Evolutionary conservation across 2,797 vertebrate species (phyloP), one percentile per base, ranked within the genome.

Genomic region (Aplochiton taeniatus): DNA sequence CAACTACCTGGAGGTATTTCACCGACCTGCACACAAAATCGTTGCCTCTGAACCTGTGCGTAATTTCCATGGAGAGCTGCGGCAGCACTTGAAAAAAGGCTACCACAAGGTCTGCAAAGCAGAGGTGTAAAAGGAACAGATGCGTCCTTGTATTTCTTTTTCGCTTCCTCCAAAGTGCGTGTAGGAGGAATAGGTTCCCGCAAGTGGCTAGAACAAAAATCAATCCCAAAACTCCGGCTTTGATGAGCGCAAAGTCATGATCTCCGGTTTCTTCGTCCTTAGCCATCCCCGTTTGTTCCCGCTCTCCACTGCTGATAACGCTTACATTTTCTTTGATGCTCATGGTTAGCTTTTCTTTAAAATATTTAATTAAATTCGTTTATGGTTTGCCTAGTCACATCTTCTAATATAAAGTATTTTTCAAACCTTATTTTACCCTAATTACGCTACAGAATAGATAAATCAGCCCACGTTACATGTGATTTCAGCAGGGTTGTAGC

Each of bases 31-130:
- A 97, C 54, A 95, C 86, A 0, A 86, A 61, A 73, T 96, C 95
- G 0, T 94, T 91, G 58, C 94, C 94, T 69, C 79, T 72, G 82
- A 96, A 96, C 31, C 92, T 88, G 74, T 91, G 94, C 31, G 95
- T 96, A 83, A 95, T 90, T 71, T 96, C 94, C 83, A 95, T 96
- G 66, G 92, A 83, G 60, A 96, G 84, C 90, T 96, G 95, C 0
- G 95, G 95, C 52, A 96, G 78, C 44, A 96, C 95, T 81, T 96
- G 95, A 87, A 95, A 95, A 57, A 96, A 87, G 0, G 94, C 94
- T 4, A 96, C 93, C 0, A 88, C 93, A 81, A 97, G 81, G 81
- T 97, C 95, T 0, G 87, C 92, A 11, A 95, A 72, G 4, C 92
- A 94, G 59, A 96, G 82, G 80, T 97, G 95, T 11, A 94, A 52